Evolutionary conservation across 2,113 vertebrate genomes (phyloP), one percentile per base, ranked within the genome.

Genomic region (Astur gentilis): DNA sequence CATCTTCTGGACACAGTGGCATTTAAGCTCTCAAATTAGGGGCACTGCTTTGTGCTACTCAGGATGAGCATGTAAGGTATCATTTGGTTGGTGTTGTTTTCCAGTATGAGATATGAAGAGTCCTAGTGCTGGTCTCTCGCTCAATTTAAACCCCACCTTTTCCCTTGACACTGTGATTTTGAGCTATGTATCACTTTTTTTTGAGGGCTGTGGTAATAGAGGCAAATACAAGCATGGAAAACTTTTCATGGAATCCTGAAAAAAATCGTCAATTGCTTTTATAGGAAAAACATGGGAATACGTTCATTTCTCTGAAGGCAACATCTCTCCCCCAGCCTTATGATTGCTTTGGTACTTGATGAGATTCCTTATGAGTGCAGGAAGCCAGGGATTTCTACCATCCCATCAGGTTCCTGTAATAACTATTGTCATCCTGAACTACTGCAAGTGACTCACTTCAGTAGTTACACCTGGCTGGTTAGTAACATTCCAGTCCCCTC

Each of bases 81-180:
- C 4, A 4, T 22, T 0, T 29, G 9, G 25, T 49, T 2, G 2
- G 4, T 76, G 42, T 19, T 6, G 19, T 21, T 93, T 71, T 38
- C 42, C 32, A 54, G 0, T 50, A 13, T 10, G 29, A 67, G 38
- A 31, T 61, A 27, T 66, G 54, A 77, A 26, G 29, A 49, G 18
- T 38, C 7, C 3, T 66, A 11, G 10, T 70, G 36, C 34, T 89
- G 52, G 40, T 50, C 4, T 81, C 26, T 32, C 2, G 1, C 15
- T 83, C 19, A 4, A 4, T 75, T 85, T 26, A 13, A 84, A 94
- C 45, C 13, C 9, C 23, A 25, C 14, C 3, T 83, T 76, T 78
- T 52, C 61, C 31, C 23, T 71, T 0, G 0, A 25, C 8, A 7
- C 40, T 34, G 4, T n/a, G 26, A 6, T 44, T 78, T 73, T 76